Evolutionary conservation across 1,140 invertebrate genomes (phyloP).

Genomic region (Drosophila yakuba): DNA sequence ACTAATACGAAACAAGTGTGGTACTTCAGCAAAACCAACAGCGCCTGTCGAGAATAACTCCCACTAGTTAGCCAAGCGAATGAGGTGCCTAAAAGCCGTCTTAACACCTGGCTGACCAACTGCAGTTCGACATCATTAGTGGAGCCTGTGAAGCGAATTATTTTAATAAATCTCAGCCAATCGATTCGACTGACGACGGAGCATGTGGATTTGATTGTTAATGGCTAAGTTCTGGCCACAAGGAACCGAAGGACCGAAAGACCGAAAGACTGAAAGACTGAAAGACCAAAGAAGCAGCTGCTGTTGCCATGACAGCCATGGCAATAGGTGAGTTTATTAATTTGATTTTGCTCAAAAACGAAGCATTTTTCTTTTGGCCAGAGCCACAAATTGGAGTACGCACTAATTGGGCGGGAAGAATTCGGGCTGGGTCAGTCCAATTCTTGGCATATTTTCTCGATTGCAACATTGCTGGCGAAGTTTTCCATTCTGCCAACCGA

Average conservation of each 20-base stretch:
- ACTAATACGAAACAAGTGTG: not conserved
- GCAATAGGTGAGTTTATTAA: conserved; percentile 56
- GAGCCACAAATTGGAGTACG: conserved; percentile 56
- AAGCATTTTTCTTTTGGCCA: conserved; percentile 23
- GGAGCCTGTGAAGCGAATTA: conserved; percentile 57
- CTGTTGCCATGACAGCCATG: conserved; percentile 40
- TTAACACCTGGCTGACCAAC: conserved; percentile 23
- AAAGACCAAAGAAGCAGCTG: not conserved
- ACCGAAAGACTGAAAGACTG: not conserved
- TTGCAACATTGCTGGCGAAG: conserved; percentile 47
- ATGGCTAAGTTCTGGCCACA: conserved; percentile 42
- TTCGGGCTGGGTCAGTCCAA: conserved; percentile 18
- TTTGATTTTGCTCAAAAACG: conserved; percentile 33
- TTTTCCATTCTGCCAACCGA: conserved; percentile 54
- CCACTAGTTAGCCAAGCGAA: not conserved
- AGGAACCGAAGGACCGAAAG: not conserved
- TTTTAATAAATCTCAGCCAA: conserved; percentile 51
- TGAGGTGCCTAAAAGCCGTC: conserved; percentile 21
- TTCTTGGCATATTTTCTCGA: conserved; percentile 37
- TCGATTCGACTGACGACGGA: not conserved
- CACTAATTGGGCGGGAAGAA: conserved; percentile 60
- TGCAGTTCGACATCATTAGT: not conserved
- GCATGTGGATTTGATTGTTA: conserved; percentile 57
- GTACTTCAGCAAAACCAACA: not conserved
- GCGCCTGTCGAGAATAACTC: not conserved